Percentiles rank a stretch among this genome's conserved stretches.
phyloP scores from a whole-genome alignment of 2,113 vertebrate genomes.

The Martes martes region DNA sequence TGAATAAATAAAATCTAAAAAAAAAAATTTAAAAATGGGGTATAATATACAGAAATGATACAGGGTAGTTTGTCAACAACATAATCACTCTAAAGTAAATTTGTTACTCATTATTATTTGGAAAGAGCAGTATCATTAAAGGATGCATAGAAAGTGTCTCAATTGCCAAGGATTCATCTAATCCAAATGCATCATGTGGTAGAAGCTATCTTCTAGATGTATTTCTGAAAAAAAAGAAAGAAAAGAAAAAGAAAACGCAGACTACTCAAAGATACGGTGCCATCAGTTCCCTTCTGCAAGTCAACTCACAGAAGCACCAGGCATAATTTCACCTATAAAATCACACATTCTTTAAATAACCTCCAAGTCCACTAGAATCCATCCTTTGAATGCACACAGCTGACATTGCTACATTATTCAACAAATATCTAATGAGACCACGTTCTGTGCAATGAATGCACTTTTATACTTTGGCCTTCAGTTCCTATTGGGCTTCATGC shows the following conservation, averaged over 20 bases:
- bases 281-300: neutral
- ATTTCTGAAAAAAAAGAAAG: neutral
- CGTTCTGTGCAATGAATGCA: neutral
- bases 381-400: neutral
- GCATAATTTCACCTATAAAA: neutral
- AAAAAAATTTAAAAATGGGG: neutral
- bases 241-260: neutral
- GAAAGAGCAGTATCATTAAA: neutral
- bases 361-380: neutral
- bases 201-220: neutral
- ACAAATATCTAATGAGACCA: neutral
- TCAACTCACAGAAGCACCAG: neutral
- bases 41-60: conserved; percentile 2
- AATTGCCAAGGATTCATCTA: neutral
- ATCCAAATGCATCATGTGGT: neutral
- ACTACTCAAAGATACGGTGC: neutral
- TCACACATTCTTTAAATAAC: neutral
- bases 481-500: neutral
- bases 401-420: neutral
- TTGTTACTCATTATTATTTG: neutral
- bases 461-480: neutral
- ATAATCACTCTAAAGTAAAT: conserved; percentile 20
- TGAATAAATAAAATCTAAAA: no score
- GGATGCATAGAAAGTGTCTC: neutral
- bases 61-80: neutral